Conservation (phyloP, 2,797 vertebrate species). For the Pyrocephalus nanus region DNA sequence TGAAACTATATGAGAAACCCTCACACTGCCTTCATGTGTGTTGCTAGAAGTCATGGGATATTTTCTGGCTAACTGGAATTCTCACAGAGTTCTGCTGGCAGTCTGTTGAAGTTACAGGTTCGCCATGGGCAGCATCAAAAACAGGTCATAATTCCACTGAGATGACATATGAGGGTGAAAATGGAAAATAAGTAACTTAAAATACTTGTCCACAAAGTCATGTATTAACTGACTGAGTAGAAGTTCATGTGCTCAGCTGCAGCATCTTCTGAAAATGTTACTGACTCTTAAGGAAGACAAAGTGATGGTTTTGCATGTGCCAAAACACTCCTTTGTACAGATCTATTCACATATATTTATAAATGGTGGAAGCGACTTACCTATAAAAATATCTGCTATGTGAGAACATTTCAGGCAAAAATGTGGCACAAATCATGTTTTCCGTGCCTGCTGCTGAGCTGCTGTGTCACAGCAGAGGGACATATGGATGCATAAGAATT, state of each 20-base stretch:
- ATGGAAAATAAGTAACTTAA: not conserved
- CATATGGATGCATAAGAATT: not conserved
- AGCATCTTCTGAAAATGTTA: not conserved
- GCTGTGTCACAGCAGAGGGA: not conserved
- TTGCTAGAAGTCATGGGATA: not conserved
- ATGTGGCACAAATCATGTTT: not conserved
- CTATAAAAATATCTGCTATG: not conserved
- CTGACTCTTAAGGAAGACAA: not conserved
- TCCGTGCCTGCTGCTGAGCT: accelerated
- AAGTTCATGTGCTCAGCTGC: not conserved
- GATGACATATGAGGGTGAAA: not conserved
- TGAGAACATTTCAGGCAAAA: not conserved
- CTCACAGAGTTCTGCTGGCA: not conserved
- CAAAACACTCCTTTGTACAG: not conserved
- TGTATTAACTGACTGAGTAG: not conserved
- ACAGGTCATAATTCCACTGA: not conserved
- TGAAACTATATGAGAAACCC: not conserved
- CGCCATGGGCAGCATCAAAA: not conserved
- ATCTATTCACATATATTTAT: not conserved
- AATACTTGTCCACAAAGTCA: not conserved
- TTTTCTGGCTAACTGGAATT: not conserved
- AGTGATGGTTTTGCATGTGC: not conserved
- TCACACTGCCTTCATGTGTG: not conserved
- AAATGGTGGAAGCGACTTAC: not conserved
- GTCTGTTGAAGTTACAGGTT: not conserved